phyloP scores from a whole-genome alignment of 2,113 vertebrate species.

The Sporophila hypoxantha region DNA sequence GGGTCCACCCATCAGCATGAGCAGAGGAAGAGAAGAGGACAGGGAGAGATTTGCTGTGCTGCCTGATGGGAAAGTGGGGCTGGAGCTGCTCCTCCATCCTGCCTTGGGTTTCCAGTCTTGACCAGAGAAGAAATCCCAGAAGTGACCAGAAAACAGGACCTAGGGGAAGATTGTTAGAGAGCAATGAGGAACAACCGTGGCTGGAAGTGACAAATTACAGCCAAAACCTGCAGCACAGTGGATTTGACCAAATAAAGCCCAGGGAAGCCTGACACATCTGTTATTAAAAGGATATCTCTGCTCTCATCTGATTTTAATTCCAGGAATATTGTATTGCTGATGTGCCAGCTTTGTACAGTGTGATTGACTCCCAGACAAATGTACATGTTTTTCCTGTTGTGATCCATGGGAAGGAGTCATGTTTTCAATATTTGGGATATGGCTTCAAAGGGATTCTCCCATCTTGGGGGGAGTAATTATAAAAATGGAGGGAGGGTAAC shows the following conservation, averaged over 20 bases:
- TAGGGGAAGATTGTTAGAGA: background rate
- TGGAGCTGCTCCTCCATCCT: background rate
- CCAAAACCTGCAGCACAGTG: background rate
- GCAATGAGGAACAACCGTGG: fast-evolving
- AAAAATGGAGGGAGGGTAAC: background rate
- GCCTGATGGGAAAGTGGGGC: background rate
- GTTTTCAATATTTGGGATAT: background rate
- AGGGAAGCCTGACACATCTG: background rate
- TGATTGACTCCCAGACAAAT: background rate
- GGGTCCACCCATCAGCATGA: fast-evolving
- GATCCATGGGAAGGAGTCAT: background rate
- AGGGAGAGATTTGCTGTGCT: background rate
- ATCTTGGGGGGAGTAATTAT: background rate
- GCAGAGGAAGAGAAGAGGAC: background rate
- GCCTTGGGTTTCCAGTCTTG: background rate
- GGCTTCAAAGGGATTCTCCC: background rate
- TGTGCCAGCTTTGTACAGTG: background rate
- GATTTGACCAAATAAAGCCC: background rate
- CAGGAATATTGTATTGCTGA: background rate
- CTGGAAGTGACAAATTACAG: background rate
- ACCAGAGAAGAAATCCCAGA: background rate
- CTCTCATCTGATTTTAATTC: background rate
- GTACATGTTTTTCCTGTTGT: background rate
- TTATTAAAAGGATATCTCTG: background rate
- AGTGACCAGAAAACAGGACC: background rate